Evolutionary conservation across 2,113 vertebrate genomes (phyloP), one percentile per base, ranked within the genome.

Genomic region (Channa argus): DNA sequence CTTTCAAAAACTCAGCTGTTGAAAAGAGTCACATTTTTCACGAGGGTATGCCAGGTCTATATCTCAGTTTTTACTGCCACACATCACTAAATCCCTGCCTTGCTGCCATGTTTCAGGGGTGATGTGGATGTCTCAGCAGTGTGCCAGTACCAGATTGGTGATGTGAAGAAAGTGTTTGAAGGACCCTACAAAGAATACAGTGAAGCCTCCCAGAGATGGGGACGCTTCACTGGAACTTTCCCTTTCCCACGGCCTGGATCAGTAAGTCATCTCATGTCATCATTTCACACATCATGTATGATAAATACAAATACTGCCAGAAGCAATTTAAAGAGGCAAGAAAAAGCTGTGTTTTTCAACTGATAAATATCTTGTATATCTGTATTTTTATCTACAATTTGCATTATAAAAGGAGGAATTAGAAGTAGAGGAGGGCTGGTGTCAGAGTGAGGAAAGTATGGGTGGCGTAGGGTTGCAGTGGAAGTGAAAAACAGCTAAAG

Each of bases 121-220:
- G 97, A 98, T 0, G 93, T 97, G 86, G 96, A 97, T 0, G 94
- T 99, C 47, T 99, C 98, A 0, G 98, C 96, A 0, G 88, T 99
- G 63, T 99, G 98, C 71, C 96, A 95, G 69, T 99, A 98, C 87
- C 94, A 94, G 87, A 90, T 99, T 61, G 77, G 86, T 24, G 96
- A 97, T 10, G 95, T 99, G 88, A 96, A 95, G 79, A 94, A 91
- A 24, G 97, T 96, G 3, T 99, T 99, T 0, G 95, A 98, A 45
- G 97, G 98, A 0, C 94, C 95, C 60, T 99, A 96, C 92, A 99
- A 98, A 82, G 97, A 99, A 44, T 97, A 96, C 88, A 91, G 93
- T 0, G 96, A 98, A 79, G 88, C 95, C 1, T 96, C 96, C 0
- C 96, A 98, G 92, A 95, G 93, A 66, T 98, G 97, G 98, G 94